Percentiles rank a stretch among this genome's conserved stretches.
Conservation (phyloP, 2,113 vertebrate genomes). For the Sturnus vulgaris region DNA sequence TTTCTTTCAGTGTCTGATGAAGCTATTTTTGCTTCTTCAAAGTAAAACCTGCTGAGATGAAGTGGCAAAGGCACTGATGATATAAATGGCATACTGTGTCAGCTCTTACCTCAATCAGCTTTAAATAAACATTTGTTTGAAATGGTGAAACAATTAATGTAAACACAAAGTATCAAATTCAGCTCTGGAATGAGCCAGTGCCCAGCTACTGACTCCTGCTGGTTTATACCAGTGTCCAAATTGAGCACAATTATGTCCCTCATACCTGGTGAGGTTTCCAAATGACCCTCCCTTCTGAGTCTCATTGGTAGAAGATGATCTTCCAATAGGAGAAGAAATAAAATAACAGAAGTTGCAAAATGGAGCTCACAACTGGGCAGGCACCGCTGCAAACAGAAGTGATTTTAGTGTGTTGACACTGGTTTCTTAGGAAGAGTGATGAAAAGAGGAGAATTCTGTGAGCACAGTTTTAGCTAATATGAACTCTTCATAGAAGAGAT, state of each 20-base stretch:
- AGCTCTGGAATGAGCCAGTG: neutral
- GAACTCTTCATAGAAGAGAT: neutral
- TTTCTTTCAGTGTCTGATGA: conserved; percentile 45
- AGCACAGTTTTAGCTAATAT: neutral
- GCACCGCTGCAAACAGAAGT: neutral
- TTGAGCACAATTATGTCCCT: neutral
- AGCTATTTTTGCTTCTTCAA: conserved; percentile 53
- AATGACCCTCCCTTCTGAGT: neutral
- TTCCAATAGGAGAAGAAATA: neutral
- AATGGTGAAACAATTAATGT: conserved; percentile 43
- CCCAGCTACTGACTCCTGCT: neutral
- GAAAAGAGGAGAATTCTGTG: neutral
- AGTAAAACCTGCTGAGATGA: conserved; percentile 42
- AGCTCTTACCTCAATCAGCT: conserved; percentile 47
- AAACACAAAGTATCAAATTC: neutral
- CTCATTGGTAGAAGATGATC: neutral
- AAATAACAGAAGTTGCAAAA: neutral
- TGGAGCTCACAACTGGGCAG: neutral
- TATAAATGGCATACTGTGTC: conserved; percentile 46
- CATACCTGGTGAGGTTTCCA: neutral
- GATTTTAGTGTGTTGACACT: neutral
- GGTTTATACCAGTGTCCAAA: neutral
- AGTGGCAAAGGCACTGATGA: conserved; percentile 32
- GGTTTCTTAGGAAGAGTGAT: neutral
- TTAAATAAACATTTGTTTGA: conserved; percentile 62